Evolutionary conservation across 2,888 invertebrate species (phyloP).

Genomic region (Conops quadrifasciatus): DNA sequence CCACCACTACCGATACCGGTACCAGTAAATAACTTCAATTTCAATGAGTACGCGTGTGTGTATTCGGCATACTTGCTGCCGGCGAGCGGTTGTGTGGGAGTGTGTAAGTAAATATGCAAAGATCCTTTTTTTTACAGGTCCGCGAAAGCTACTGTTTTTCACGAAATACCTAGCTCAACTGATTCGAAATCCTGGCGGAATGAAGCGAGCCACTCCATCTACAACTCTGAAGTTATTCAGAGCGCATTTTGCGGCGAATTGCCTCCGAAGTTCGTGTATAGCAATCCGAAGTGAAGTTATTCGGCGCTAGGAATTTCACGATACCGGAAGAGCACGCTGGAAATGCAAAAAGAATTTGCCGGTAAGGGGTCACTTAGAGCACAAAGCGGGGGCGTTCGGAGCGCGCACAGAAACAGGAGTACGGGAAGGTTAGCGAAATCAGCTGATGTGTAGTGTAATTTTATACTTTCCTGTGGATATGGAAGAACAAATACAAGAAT

Average conservation of each 20-base stretch:
- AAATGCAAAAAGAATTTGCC: slow-evolving; percentile 9
- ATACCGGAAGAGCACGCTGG: slow-evolving; percentile 37
- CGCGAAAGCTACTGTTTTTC: slow-evolving; percentile 53
- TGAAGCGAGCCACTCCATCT: slow-evolving; percentile 34
- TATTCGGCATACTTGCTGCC: neutral
- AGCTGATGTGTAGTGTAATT: slow-evolving; percentile 33
- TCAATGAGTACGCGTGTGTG: slow-evolving; percentile 12
- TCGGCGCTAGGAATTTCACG: slow-evolving; percentile 44
- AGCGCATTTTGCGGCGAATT: slow-evolving; percentile 14
- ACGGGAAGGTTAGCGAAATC: slow-evolving; percentile 5
- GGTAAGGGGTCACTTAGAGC: no score
- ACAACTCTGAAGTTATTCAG: slow-evolving; percentile 49
- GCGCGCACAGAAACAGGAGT: no score
- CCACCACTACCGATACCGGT: no score
- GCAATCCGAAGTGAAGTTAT: slow-evolving; percentile 43
- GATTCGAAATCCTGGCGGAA: slow-evolving; percentile 51
- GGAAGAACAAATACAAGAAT: neutral
- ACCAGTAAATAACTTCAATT: no score
- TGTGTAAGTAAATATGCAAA: slow-evolving; percentile 1
- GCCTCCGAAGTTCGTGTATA: slow-evolving; percentile 27
- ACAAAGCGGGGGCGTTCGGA: slow-evolving; percentile 16
- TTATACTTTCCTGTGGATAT: neutral
- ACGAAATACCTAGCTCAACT: slow-evolving; percentile 62
- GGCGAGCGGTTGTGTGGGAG: neutral
- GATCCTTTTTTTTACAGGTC: slow-evolving; percentile 25